These are phyloP conservation scores for Agonopterix heracliana DNA, from an alignment of 2,888 invertebrate genomes.

Conservation along the genomic window DNA sequence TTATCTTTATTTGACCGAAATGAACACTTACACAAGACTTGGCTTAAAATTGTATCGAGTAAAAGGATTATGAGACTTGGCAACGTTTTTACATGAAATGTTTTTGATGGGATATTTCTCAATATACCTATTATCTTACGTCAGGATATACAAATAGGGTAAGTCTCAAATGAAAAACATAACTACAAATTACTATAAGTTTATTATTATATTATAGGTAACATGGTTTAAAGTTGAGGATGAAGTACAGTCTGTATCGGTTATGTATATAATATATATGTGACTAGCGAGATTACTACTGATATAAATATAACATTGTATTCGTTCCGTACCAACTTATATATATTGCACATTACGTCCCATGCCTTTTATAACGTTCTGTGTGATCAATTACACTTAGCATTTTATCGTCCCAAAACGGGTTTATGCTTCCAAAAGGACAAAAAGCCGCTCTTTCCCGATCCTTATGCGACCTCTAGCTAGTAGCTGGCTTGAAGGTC, in stretches of 20 bases:
- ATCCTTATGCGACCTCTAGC: neutral
- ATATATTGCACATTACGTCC: neutral
- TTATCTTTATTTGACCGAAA: too few species aligned
- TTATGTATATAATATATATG: constrained; percentile 16
- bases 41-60: too few species aligned
- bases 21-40: too few species aligned
- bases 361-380: neutral
- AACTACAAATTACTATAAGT: constrained; percentile 61
- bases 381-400: neutral
- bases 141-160: neutral
- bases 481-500: too few species aligned
- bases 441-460: neutral
- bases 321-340: neutral
- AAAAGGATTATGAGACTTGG: too few species aligned
- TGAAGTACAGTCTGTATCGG: constrained; percentile 40
- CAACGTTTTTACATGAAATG: too few species aligned
- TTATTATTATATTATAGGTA: constrained; percentile 52
- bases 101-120: too few species aligned
- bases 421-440: neutral
- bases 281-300: constrained; percentile 51
- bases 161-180: constrained; percentile 25
- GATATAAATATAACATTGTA: constrained; percentile 31
- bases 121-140: too few species aligned
- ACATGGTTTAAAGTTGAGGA: constrained; percentile 42
- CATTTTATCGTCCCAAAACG: neutral